Evolutionary conservation across 2,797 vertebrate genomes (phyloP).

Genomic region (Florisuga fusca): DNA sequence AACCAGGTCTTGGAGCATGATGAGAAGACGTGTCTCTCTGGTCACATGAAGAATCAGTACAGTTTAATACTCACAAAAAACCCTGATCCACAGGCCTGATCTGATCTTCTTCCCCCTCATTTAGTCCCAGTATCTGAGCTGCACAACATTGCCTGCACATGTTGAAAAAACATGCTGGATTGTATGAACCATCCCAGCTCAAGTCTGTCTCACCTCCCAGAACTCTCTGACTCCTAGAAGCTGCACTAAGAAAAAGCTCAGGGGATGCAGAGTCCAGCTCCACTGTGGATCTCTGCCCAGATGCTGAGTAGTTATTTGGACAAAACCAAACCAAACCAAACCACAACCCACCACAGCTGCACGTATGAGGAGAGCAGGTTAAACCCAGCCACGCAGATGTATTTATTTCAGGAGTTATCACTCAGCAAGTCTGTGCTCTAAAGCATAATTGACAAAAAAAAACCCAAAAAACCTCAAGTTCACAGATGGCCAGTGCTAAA

Average conservation of each 20-base stretch:
- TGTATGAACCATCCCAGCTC: background rate
- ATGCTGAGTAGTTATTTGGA: background rate
- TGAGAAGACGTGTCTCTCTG: background rate
- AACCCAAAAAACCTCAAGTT: background rate
- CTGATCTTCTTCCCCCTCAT: background rate
- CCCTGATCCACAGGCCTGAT: background rate
- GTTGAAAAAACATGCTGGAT: background rate
- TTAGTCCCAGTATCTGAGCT: background rate
- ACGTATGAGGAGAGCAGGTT: rapidly evolving
- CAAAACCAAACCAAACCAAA: background rate
- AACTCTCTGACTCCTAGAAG: background rate
- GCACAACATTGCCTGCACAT: background rate
- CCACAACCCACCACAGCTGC: rapidly evolving
- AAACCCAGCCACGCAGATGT: background rate
- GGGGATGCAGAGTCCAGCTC: background rate
- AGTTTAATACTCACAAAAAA: background rate
- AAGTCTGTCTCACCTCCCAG: too few species aligned
- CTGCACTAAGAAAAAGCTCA: background rate
- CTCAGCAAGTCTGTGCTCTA: background rate
- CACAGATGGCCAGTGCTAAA: background rate
- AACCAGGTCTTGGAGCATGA: background rate
- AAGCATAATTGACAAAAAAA: background rate
- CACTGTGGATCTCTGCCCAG: background rate
- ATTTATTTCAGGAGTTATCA: background rate
- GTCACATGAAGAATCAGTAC: background rate